Base-by-base conservation (phyloP, 2,888 invertebrate species). In the Drosophila neotestacea region DNA sequence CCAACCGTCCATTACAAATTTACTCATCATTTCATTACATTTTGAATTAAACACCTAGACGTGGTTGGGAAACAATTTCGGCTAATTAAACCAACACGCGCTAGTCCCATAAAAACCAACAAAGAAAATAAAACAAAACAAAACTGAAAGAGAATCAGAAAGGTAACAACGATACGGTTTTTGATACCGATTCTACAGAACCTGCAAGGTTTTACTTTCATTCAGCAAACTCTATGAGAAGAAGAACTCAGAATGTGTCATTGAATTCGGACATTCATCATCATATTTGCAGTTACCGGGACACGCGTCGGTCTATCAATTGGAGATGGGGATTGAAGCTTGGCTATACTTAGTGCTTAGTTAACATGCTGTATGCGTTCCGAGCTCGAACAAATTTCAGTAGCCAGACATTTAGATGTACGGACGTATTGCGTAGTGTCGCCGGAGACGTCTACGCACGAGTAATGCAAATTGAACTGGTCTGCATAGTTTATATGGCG, bases 381-480 rank as follows among this genome's bases (percentile, higher is more conserved):
- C 59, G n/a, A 30, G 16, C 56, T 63, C 55, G 73, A 70, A 62
- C 59, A 62, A 61, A 56, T 60, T 79, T 79, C 30, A 70, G 60
- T 73, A 68, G 58, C 59, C 44, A 50, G 55, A 5, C 64, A 72
- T 72, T 82, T 64, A 63, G 66, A 78, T 85, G 70, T 68, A 68
- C 54, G 68, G 52, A 67, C 50, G 81, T 81, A 62, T 84, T 81
- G 73, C 86, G 84, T 81, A 86, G 84, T 64, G 50, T 63, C 62
- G 73, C 50, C 64, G 63, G 42, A 61, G 61, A 55, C 39, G 66
- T 54, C 64, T 75, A 86, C 82, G 85, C 87, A 86, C 75, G 85
- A 74, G 77, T 71, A 86, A 84, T 84, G 87, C 70, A 69, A 84
- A 84, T 68, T 68, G 42, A 50, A 51, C 27, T 32, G 7, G 64